phyloP scores from a whole-genome alignment of 37 sponge, comb jelly and placozoan genomes.

The Geodia barretti region DNA sequence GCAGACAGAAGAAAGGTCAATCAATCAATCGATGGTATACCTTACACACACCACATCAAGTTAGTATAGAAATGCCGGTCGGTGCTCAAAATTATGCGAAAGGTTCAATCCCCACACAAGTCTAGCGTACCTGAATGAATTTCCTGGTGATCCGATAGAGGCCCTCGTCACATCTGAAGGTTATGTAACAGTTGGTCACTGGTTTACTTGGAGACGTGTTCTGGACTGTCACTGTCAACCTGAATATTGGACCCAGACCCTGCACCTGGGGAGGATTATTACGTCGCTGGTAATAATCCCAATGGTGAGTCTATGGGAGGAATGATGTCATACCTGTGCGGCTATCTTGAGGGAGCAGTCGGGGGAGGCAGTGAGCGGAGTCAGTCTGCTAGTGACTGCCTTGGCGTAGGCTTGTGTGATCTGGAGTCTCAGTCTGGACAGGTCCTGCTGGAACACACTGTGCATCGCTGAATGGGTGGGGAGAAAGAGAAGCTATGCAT shows the following conservation, averaged over 20 bases:
- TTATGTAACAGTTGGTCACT: slow-evolving; percentile 45
- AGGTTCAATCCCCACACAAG: too few species aligned
- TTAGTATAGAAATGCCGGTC: too few species aligned
- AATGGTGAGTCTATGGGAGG: neutral
- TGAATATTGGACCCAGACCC: slow-evolving; percentile 94
- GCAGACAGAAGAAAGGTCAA: too few species aligned
- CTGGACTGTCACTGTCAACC: slow-evolving; percentile 81
- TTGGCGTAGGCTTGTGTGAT: slow-evolving; percentile 78
- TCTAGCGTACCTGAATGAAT: slow-evolving; percentile 56
- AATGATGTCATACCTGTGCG: slow-evolving; percentile 64
- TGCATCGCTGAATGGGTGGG: slow-evolving; percentile 75
- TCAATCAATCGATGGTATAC: too few species aligned
- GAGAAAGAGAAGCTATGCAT: neutral
- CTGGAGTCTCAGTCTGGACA: slow-evolving; percentile 73
- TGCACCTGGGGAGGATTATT: slow-evolving; percentile 84
- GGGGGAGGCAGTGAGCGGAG: slow-evolving; percentile 62
- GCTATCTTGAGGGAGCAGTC: slow-evolving; percentile 75
- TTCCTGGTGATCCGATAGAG: slow-evolving; percentile 70
- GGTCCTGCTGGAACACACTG: slow-evolving; percentile 88
- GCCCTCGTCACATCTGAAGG: slow-evolving; percentile 73
- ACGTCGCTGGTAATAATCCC: neutral
- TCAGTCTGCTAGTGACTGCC: slow-evolving; percentile 58
- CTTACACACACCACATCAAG: neutral
- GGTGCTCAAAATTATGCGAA: too few species aligned
- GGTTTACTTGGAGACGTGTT: slow-evolving; percentile 73